Base-by-base conservation (phyloP, 2,888 invertebrate genomes). In the Aplocera efformata region DNA sequence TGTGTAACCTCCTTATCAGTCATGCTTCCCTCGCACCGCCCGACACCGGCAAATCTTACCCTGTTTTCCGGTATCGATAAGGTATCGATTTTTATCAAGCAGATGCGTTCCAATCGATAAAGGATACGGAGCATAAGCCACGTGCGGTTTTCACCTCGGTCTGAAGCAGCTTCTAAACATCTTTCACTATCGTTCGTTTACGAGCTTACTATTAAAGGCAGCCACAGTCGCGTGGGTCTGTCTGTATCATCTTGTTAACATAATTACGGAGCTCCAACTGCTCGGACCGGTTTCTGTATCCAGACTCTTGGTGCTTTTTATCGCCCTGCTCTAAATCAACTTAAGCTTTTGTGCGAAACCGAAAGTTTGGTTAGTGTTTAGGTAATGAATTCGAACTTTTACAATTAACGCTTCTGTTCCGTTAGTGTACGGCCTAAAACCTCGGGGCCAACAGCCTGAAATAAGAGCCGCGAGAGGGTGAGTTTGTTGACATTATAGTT, bases 1-100 rank as follows among this genome's bases (percentile, higher is more conserved):
- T 79, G 82, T 75, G 72, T 82, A 82, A 79, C 73, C 71, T 68
- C 67, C 72, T 83, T 85, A 88, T 88, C 85, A 81, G 85, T 83
- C 85, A 81, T 63, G 64, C 69, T 75, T 67, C 69, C 76, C 72
- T 74, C 68, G 69, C 69, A 70, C 70, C 60, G 38, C 50, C 52
- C 60, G 42, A 53, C 62, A 67, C 72, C 67, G 70, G 72, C 75
- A 60, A 80, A 81, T 80, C 79, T 74, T 57, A 63, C 72, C 64
- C 57, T 70, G 72, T 74, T 80, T 85, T 85, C 85, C 85, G 81
- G 82, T 80, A 63, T 68, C 62, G 80, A 84, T 85, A 82, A 58
- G 44, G 61, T 63, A 68, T 71, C 67, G 52, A 37, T 37, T 52
- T 66, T 70, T 49, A 74, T 74, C 70, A 50, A 61, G 58, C 71